A percentile compares a stretch with the other conserved stretches of the same genome.
Evolutionary conservation across 2,797 vertebrate species (phyloP).

Genomic region (Sebastes ruberrimus): DNA sequence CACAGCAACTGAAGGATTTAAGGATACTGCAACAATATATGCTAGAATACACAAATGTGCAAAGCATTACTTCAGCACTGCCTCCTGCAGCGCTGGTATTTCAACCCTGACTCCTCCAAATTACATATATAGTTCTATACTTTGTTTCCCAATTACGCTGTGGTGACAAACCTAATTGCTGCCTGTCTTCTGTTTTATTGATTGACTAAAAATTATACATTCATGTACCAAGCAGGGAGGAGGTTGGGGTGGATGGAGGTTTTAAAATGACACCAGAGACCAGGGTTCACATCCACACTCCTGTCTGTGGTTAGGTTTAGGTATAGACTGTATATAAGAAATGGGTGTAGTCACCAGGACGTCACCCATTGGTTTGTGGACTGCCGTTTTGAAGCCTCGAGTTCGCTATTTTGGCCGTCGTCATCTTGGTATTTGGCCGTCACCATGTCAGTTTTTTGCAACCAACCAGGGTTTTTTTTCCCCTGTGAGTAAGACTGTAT

Average conservation of each 20-base stretch:
- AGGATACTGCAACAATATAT: neutral
- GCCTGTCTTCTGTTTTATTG: no score
- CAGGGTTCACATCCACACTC: neutral
- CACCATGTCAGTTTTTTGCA: no score
- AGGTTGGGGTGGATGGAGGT: neutral
- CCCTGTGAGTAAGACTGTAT: no score
- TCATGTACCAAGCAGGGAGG: neutral
- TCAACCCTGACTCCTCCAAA: neutral
- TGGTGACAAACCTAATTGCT: neutral
- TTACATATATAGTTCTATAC: neutral
- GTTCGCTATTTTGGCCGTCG: no score
- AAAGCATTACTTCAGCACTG: neutral
- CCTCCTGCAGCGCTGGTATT: neutral
- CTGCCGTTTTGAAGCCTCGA: no score
- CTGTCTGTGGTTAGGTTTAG: neutral
- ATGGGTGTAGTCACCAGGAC: no score
- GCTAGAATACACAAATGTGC: neutral
- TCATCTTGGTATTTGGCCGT: no score
- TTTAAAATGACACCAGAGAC: neutral
- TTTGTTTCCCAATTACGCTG: neutral
- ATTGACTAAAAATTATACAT: neutral
- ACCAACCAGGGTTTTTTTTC: no score
- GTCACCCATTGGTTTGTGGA: no score
- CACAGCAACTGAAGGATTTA: conserved; percentile 15
- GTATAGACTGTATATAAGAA: no score